Conservation (phyloP, 1,140 invertebrate species). For the Vanessa tameamea region DNA sequence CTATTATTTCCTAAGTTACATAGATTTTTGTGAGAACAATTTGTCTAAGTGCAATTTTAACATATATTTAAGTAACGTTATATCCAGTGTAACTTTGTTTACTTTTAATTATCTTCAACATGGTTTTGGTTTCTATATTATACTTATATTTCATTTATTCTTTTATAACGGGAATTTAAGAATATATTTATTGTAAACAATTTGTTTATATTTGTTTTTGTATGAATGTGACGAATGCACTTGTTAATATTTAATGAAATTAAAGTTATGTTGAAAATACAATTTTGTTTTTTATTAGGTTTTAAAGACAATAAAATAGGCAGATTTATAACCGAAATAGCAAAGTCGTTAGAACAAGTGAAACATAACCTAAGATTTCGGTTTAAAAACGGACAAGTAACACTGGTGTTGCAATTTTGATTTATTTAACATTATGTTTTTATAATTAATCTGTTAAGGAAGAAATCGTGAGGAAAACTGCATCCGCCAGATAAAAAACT, state of each 20-base stretch:
- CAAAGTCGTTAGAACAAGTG: too few relatives aligned
- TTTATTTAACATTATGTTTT: too few relatives aligned
- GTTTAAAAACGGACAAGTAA: too few relatives aligned
- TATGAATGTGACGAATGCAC: slow-evolving; percentile 55
- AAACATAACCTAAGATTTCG: too few relatives aligned
- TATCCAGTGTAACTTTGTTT: slow-evolving; percentile 37
- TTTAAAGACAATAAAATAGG: too few relatives aligned
- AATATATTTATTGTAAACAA: slow-evolving; percentile 44
- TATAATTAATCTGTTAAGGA: too few relatives aligned
- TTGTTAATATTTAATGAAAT: slow-evolving; percentile 76
- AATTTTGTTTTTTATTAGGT: slow-evolving; percentile 23
- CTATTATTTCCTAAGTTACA: slow-evolving; percentile 58
- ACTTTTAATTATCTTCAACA: slow-evolving; percentile 33
- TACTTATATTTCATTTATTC: slow-evolving; percentile 41
- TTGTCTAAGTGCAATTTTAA: slow-evolving; percentile 71
- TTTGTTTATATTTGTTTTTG: slow-evolving; percentile 47
- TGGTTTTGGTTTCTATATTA: slow-evolving; percentile 50
- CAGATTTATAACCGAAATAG: neutral
- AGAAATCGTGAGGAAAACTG: too few relatives aligned
- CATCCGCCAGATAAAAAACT: too few relatives aligned
- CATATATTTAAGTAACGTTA: slow-evolving; percentile 27
- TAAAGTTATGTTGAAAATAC: slow-evolving; percentile 68
- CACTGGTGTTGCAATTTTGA: too few relatives aligned
- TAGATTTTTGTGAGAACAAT: slow-evolving; percentile 50
- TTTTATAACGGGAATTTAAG: slow-evolving; percentile 41